Evolutionary conservation across 2,888 invertebrate genomes (phyloP).

Genomic region (Hyalella azteca): DNA sequence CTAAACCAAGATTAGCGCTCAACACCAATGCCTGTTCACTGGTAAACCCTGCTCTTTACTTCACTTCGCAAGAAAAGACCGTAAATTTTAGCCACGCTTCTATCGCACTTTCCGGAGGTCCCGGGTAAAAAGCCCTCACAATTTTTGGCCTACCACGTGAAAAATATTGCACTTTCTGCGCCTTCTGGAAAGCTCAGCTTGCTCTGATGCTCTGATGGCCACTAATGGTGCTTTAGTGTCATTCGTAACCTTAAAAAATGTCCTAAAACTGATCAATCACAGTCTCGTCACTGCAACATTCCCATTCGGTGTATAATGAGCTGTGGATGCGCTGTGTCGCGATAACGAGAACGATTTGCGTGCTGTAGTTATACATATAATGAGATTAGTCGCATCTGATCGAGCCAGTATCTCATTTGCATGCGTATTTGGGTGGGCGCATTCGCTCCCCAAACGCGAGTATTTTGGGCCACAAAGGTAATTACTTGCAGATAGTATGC

Average conservation of each 20-base stretch:
- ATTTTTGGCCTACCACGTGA: constrained; percentile 7
- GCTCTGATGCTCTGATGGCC: too few relatives aligned
- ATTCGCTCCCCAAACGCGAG: constrained; percentile 13
- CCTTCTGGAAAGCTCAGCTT: background rate
- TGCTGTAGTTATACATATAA: constrained; percentile 11
- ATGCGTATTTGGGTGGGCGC: constrained; percentile 16
- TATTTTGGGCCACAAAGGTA: constrained; percentile 9
- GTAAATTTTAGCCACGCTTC: constrained; percentile 19
- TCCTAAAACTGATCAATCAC: background rate
- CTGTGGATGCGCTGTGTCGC: background rate
- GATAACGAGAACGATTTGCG: background rate
- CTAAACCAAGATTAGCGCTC: background rate
- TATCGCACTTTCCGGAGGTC: constrained; percentile 14
- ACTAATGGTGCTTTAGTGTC: too few relatives aligned
- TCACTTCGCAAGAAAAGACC: constrained; percentile 9
- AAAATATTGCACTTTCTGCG: background rate
- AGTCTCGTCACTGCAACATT: background rate
- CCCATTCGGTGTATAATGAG: background rate
- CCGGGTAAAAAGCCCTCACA: constrained; percentile 9
- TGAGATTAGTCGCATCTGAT: constrained; percentile 16
- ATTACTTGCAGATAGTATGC: constrained; percentile 26
- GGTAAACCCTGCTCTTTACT: background rate
- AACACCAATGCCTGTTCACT: background rate
- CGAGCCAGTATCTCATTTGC: background rate
- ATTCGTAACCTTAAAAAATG: background rate